These are phyloP conservation scores for Pimephales promelas DNA, from an alignment of 2,113 vertebrate genomes.

Conservation along the genomic window DNA sequence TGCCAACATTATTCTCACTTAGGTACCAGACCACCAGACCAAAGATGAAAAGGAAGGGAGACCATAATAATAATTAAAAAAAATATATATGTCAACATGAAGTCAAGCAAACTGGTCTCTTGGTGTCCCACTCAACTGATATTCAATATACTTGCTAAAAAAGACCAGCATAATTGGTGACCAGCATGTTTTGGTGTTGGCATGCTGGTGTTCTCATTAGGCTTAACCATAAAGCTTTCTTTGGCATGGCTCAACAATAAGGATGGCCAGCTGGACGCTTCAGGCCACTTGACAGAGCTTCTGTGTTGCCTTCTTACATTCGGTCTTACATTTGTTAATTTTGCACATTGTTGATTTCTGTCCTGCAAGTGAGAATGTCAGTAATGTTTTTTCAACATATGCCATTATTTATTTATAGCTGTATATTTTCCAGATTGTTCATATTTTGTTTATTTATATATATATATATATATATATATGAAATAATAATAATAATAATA, in stretches of 20 bases:
- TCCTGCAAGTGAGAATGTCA: too few species aligned
- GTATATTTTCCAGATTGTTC: too few species aligned
- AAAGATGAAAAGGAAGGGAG: not conserved
- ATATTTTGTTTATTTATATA: too few species aligned
- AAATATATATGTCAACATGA: not conserved
- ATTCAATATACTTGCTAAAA: not conserved
- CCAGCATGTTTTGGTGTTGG: not conserved
- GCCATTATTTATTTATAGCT: too few species aligned
- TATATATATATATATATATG: too few species aligned
- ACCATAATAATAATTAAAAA: conserved; percentile 13
- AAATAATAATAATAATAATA: too few species aligned
- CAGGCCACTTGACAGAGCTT: not conserved
- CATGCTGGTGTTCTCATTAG: not conserved
- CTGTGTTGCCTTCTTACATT: not conserved
- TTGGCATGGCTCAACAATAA: conserved; percentile 1
- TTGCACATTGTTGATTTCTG: too few species aligned
- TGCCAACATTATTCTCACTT: not conserved
- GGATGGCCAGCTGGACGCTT: not conserved
- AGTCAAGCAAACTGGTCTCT: not conserved
- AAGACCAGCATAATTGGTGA: not conserved
- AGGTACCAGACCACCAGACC: not conserved
- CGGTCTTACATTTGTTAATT: too few species aligned
- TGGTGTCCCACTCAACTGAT: not conserved
- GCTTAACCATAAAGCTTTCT: not conserved
- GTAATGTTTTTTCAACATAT: too few species aligned